These are phyloP conservation scores for Condylostylus longicornis DNA, from an alignment of 1,140 invertebrate species.

Conservation along the genomic window DNA sequence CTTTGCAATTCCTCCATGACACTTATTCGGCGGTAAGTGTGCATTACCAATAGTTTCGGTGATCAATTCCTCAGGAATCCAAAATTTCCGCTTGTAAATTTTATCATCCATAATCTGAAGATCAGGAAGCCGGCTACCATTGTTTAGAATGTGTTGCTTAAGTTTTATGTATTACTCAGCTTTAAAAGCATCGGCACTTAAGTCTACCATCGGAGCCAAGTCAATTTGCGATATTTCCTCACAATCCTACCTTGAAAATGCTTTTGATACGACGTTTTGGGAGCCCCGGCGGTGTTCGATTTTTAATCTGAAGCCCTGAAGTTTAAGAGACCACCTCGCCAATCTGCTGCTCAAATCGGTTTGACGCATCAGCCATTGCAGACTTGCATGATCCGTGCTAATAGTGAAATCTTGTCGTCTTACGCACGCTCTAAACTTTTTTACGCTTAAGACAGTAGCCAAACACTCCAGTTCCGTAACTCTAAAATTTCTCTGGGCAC, in stretches of 20 bases:
- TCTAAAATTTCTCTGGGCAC: background rate
- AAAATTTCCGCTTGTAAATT: no score
- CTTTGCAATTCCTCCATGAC: no score
- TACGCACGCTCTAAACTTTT: slow-evolving; percentile 1
- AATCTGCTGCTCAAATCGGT: slow-evolving; percentile 28
- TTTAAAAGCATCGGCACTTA: background rate
- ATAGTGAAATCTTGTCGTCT: slow-evolving; percentile 23
- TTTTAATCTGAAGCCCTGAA: slow-evolving; percentile 21
- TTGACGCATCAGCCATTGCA: slow-evolving; percentile 32
- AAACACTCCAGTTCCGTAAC: slow-evolving; percentile 3
- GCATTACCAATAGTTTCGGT: no score
- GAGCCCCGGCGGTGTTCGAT: slow-evolving; percentile 13
- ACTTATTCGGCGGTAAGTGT: no score
- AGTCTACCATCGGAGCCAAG: background rate
- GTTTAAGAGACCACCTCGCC: slow-evolving; percentile 21
- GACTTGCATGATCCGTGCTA: slow-evolving; percentile 33
- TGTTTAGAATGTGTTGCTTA: no score
- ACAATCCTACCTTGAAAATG: background rate
- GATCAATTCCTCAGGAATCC: no score
- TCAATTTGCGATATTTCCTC: no score
- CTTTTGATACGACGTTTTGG: slow-evolving; percentile 7
- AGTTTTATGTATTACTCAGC: no score
- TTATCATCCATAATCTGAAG: no score
- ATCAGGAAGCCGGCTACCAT: no score
- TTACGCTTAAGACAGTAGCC: background rate